Conservation (phyloP, 2,113 vertebrate species). For the Phylloscopus trochilus region DNA sequence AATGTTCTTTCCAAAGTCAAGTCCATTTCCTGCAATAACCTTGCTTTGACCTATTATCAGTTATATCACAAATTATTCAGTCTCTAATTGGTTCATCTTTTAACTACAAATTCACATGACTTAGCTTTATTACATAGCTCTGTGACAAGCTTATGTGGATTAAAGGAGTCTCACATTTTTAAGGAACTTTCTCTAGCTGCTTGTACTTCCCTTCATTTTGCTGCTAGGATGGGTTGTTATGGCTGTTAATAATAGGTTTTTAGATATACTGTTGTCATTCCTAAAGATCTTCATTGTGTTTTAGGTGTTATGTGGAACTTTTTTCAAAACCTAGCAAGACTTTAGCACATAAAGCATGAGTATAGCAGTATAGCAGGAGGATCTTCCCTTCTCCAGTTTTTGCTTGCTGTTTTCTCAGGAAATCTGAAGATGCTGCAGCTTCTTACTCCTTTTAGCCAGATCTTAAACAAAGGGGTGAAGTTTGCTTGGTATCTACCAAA, state of each 20-base stretch:
- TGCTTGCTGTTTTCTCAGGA: neutral
- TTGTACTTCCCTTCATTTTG: neutral
- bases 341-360: neutral
- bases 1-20: slow-evolving; percentile 60
- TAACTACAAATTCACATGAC: slow-evolving; percentile 50
- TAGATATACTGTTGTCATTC: neutral
- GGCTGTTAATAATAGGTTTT: neutral
- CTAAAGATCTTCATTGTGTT: neutral
- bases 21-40: slow-evolving; percentile 55
- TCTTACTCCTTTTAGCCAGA: neutral
- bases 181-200: neutral
- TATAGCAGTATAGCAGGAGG: neutral
- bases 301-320: neutral
- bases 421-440: neutral
- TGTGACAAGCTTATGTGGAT: neutral
- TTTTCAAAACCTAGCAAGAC: neutral
- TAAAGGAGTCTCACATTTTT: neutral
- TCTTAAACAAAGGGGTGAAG: neutral
- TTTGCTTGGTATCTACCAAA: neutral
- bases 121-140: slow-evolving; percentile 27
- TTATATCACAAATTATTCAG: slow-evolving; percentile 62
- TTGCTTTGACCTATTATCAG: slow-evolving; percentile 59
- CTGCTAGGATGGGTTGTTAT: neutral
- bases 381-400: neutral
- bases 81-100: slow-evolving; percentile 50